Evolutionary conservation across 2,113 vertebrate genomes (phyloP).

Genomic region (Phrynosoma blainvillii): DNA sequence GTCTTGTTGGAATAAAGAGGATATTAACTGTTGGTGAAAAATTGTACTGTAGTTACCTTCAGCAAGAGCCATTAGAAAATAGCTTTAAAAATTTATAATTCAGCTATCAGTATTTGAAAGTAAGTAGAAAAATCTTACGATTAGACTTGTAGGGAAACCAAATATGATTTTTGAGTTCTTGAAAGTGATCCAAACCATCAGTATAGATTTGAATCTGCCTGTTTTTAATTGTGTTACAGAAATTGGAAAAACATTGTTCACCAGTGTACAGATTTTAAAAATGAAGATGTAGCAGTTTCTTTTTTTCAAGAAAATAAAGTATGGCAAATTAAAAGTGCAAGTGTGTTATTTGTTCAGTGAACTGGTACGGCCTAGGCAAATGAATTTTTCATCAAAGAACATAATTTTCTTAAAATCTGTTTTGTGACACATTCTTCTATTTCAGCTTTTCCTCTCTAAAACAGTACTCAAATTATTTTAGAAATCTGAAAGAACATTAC

Average conservation of each 20-base stretch:
- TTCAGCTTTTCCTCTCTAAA: background rate
- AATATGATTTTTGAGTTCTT: background rate
- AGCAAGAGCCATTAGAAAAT: constrained; percentile 46
- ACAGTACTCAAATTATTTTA: background rate
- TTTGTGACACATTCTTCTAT: background rate
- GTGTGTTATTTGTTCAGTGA: constrained; percentile 8
- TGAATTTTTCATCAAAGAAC: background rate
- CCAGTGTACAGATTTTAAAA: constrained; percentile 39
- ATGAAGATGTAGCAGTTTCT: constrained; percentile 55
- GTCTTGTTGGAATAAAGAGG: constrained; percentile 21
- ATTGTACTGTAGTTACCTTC: constrained; percentile 24
- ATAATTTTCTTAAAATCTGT: rapidly evolving
- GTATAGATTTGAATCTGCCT: constrained; percentile 24
- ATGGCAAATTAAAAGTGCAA: background rate
- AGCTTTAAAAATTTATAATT: constrained; percentile 27
- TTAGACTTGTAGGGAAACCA: constrained; percentile 35
- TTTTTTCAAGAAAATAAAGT: constrained; percentile 55
- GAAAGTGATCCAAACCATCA: constrained; percentile 3
- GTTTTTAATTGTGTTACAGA: constrained; percentile 49
- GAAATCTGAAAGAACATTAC: background rate
- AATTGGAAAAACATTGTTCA: constrained; percentile 46
- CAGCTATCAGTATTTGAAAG: constrained; percentile 12
- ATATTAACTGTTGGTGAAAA: background rate
- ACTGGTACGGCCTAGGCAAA: rapidly evolving
- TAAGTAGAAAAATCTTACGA: constrained; percentile 9